These are phyloP conservation scores for Heliconius sara DNA, from an alignment of 2,888 invertebrate genomes.

Conservation along the genomic window DNA sequence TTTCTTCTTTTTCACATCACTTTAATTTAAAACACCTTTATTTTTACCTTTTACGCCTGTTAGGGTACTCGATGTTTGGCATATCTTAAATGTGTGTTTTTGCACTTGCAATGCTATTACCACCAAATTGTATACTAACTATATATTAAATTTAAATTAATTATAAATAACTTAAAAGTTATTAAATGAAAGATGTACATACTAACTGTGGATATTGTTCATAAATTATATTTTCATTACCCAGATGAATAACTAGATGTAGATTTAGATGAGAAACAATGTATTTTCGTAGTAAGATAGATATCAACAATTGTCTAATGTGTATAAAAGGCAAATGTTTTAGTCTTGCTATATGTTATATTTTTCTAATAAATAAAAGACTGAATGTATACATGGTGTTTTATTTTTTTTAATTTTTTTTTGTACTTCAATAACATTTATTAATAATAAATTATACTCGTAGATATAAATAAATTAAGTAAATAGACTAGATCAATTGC, in stretches of 20 bases:
- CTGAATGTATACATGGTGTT: constrained; percentile 46
- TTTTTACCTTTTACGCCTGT: neutral
- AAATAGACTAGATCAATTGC: constrained; percentile 39
- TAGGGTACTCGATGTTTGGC: neutral
- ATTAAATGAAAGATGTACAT: neutral
- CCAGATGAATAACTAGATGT: neutral
- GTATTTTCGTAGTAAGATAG: constrained; percentile 15
- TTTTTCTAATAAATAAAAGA: constrained; percentile 52
- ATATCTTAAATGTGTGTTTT: neutral
- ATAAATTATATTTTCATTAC: neutral
- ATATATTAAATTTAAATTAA: neutral
- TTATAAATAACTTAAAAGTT: neutral
- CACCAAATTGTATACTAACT: constrained; percentile 6
- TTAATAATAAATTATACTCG: constrained; percentile 2
- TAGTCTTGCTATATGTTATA: constrained; percentile 44
- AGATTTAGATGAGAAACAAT: constrained; percentile 2
- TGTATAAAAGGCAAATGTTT: constrained; percentile 23
- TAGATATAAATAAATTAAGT: neutral
- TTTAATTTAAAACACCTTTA: neutral
- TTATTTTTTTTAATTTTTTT: constrained; percentile 28
- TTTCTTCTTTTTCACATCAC: neutral
- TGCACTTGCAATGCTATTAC: constrained; percentile 13
- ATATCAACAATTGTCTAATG: constrained; percentile 23
- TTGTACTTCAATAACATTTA: constrained; percentile 20
- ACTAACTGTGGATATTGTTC: neutral